Evolutionary conservation across 2,113 vertebrate genomes (phyloP).

Genomic region (Tyto alba): DNA sequence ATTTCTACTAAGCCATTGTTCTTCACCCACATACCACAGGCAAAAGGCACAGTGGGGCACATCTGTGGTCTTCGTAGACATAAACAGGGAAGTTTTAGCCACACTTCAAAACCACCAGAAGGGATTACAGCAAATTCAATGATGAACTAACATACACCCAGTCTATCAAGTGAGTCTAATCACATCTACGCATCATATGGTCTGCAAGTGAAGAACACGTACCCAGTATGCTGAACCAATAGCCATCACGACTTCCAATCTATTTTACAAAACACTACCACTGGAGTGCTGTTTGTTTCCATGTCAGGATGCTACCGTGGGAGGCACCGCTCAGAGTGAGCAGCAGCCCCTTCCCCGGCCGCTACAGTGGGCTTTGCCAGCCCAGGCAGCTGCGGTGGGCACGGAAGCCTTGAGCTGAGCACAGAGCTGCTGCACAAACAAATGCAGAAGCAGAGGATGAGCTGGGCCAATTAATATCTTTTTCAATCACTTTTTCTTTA

Average conservation of each 20-base stretch:
- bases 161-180: not conserved
- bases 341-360: not conserved
- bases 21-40: not conserved
- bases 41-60: not conserved
- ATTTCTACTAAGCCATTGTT: not conserved
- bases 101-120: not conserved
- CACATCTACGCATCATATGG: too few species aligned
- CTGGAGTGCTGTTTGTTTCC: not conserved
- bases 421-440: not conserved
- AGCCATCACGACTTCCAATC: too few species aligned
- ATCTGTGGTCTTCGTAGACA: not conserved
- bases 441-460: not conserved
- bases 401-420: not conserved
- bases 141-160: not conserved
- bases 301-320: fast-evolving
- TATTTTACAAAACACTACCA: not conserved
- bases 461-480: not conserved
- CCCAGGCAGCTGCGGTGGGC: not conserved
- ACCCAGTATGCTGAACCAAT: not conserved
- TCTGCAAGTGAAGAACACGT: not conserved
- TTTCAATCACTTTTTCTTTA: not conserved
- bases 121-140: not conserved
- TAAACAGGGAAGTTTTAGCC: not conserved
- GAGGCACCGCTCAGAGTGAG: not conserved
- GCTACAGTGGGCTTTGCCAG: fast-evolving